Evolutionary conservation across 1,140 invertebrate genomes (phyloP).

Genomic region (Drosophila auraria): DNA sequence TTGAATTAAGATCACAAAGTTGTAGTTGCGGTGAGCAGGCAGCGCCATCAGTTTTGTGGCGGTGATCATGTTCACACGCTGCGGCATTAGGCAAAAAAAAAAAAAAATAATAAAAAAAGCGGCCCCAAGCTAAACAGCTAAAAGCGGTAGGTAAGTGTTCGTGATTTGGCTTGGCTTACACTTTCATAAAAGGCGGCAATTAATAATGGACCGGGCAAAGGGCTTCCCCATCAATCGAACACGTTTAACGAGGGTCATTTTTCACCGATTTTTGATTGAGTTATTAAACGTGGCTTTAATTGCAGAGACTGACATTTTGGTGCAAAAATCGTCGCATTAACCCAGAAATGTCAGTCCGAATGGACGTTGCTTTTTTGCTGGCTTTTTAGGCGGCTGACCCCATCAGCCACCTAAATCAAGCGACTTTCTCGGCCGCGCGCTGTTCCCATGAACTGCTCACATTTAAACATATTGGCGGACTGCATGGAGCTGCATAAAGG

Average conservation of each 20-base stretch:
- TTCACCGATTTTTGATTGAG: conserved; percentile 61
- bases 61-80: conserved; percentile 69
- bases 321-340: conserved; percentile 66
- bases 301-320: conserved; percentile 51
- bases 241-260: conserved; percentile 62
- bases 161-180: conserved; percentile 49
- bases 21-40: conserved; percentile 49
- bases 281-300: conserved; percentile 76
- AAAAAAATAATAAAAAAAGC: background rate
- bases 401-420: conserved; percentile 47
- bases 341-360: conserved; percentile 71
- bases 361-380: conserved; percentile 35
- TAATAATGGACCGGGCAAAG: conserved; percentile 54
- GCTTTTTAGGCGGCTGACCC: conserved; percentile 55
- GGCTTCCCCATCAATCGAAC: conserved; percentile 35
- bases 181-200: conserved; percentile 69
- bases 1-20: conserved; percentile 68
- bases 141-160: conserved; percentile 33
- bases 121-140: conserved; percentile 9
- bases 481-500: conserved; percentile 29
- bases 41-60: conserved; percentile 55
- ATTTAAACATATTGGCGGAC: conserved; percentile 73
- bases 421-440: conserved; percentile 64
- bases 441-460: conserved; percentile 81
- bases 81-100: conserved; percentile 14